These are phyloP conservation scores for Motacilla alba DNA, from an alignment of 2,113 vertebrate genomes.

Conservation along the genomic window DNA sequence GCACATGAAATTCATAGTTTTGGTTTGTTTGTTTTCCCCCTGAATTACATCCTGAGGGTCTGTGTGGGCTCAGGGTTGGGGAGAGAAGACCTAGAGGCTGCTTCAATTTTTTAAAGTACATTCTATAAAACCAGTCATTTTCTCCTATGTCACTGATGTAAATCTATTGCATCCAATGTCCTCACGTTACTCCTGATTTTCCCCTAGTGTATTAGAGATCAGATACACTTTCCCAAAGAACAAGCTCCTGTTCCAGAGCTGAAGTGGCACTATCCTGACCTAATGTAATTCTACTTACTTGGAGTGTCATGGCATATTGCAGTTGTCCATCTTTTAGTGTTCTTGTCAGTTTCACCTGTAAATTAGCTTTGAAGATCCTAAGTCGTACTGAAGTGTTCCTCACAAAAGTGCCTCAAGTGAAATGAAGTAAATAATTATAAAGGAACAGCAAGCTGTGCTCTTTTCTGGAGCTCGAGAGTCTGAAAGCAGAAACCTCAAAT, in stretches of 20 bases:
- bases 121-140: not conserved
- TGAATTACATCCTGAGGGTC: accelerated
- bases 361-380: not conserved
- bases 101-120: not conserved
- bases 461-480: not conserved
- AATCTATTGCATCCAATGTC: not conserved
- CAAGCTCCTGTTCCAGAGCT: not conserved
- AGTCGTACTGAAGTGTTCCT: not conserved
- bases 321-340: not conserved
- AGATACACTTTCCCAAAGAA: not conserved
- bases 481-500: not conserved
- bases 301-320: not conserved
- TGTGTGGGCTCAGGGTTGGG: accelerated
- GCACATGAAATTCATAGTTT: not conserved
- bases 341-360: not conserved
- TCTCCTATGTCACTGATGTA: not conserved
- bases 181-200: not conserved
- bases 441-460: not conserved
- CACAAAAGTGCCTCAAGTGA: not conserved
- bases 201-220: not conserved
- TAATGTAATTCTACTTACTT: not conserved
- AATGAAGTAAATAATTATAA: not conserved
- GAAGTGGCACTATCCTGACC: not conserved
- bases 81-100: not conserved
- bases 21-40: not conserved